Conservation (phyloP, 2,888 invertebrate species). For the Pycnomerus fuliginosus region DNA sequence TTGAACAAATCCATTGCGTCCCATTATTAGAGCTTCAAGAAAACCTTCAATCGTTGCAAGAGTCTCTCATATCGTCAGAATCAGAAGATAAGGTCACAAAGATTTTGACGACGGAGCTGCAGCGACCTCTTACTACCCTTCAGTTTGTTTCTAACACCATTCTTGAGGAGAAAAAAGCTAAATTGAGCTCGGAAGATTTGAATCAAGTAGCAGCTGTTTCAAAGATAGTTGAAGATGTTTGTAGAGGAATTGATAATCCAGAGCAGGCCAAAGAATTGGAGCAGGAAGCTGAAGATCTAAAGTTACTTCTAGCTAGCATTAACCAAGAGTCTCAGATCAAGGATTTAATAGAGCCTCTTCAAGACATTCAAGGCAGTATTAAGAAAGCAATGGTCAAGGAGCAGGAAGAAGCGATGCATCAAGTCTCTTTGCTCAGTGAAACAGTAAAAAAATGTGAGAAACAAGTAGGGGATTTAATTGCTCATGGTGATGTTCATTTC, state of each 20-base stretch:
- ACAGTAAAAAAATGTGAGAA: constrained; percentile 32
- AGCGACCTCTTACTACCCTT: constrained; percentile 45
- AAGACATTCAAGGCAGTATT: constrained; percentile 44
- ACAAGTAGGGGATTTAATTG: constrained; percentile 26
- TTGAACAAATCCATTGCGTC: constrained; percentile 39
- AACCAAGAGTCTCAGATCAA: constrained; percentile 50
- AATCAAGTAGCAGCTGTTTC: constrained; percentile 33
- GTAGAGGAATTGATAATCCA: no score
- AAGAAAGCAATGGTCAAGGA: constrained; percentile 31
- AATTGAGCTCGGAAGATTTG: constrained; percentile 43
- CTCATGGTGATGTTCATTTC: constrained; percentile 26
- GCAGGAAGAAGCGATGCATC: constrained; percentile 15
- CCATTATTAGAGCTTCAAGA: constrained; percentile 39
- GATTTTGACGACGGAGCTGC: constrained; percentile 41
- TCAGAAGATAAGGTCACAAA: constrained; percentile 38
- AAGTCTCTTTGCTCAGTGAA: constrained; percentile 13
- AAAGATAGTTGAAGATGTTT: constrained; percentile 10
- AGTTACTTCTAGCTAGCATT: constrained; percentile 41
- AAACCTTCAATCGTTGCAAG: constrained; percentile 43
- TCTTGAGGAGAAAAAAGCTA: constrained; percentile 43
- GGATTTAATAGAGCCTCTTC: constrained; percentile 49
- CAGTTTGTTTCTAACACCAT: constrained; percentile 46
- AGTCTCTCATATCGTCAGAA: constrained; percentile 35
- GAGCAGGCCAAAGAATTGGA: constrained; percentile 23
- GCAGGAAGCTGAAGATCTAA: constrained; percentile 29